Evolutionary conservation across 2,888 invertebrate genomes (phyloP).

Genomic region (Ischnura elegans): DNA sequence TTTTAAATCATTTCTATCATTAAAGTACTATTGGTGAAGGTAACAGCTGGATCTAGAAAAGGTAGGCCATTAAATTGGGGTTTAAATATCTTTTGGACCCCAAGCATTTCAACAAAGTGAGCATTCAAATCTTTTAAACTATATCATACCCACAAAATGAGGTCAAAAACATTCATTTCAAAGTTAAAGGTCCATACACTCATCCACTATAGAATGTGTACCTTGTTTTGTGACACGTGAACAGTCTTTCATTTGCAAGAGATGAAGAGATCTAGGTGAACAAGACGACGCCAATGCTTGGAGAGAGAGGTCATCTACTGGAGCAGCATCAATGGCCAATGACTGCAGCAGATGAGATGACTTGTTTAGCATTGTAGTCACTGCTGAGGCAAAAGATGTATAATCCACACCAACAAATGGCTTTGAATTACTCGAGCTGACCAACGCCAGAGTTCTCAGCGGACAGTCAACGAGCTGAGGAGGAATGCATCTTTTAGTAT

Average conservation of each 20-base stretch:
- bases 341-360: constrained; percentile 71
- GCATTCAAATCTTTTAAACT: too few species aligned
- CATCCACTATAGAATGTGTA: too few species aligned
- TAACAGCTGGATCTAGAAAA: too few species aligned
- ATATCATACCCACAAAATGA: too few species aligned
- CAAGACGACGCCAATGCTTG: constrained; percentile 72
- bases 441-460: constrained; percentile 73
- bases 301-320: constrained; percentile 71
- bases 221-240: constrained; percentile 75
- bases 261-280: constrained; percentile 73
- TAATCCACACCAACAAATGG: constrained; percentile 73
- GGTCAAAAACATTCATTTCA: too few species aligned
- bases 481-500: neutral
- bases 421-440: constrained; percentile 72
- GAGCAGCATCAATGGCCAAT: constrained; percentile 72
- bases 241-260: constrained; percentile 74
- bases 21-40: too few species aligned
- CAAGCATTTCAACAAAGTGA: too few species aligned
- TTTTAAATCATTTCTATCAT: too few species aligned
- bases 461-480: constrained; percentile 69
- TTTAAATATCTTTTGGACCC: too few species aligned
- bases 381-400: constrained; percentile 74
- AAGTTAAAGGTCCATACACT: too few species aligned
- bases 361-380: constrained; percentile 73
- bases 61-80: too few species aligned